Percentiles rank a stretch among this genome's conserved stretches.
Evolutionary conservation across 2,113 vertebrate species (phyloP).

Genomic region (Misgurnus anguillicaudatus): DNA sequence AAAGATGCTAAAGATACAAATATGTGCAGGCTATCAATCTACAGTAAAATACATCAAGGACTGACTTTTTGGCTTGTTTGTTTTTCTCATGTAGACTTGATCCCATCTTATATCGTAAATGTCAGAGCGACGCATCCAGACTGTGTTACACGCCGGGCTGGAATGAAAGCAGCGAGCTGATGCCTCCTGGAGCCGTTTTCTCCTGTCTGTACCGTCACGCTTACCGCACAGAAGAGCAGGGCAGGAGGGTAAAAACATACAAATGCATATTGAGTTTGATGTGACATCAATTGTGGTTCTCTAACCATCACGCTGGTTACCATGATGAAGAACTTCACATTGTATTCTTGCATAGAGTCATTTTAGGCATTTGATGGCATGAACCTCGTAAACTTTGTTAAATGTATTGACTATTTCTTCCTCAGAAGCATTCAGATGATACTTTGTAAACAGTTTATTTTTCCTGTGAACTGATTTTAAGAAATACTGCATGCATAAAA

Average conservation of each 20-base stretch:
- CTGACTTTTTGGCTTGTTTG: not conserved
- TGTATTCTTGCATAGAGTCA: too few species aligned
- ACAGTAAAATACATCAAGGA: not conserved
- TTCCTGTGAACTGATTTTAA: too few species aligned
- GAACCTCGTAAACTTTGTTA: too few species aligned
- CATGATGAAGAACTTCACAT: too few species aligned
- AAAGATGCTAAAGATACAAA: too few species aligned
- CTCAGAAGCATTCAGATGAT: too few species aligned
- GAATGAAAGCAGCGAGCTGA: constrained; percentile 87
- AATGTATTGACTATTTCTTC: too few species aligned
- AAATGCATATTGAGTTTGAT: not conserved
- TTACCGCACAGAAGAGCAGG: constrained; percentile 87
- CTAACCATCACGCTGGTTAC: too few species aligned
- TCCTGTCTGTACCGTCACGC: constrained; percentile 88
- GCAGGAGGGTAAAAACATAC: constrained; percentile 75
- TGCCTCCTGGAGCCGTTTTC: constrained; percentile 85
- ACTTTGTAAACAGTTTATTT: too few species aligned
- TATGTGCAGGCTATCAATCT: too few species aligned
- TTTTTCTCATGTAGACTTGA: constrained; percentile 72
- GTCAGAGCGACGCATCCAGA: constrained; percentile 85
- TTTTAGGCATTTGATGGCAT: not conserved
- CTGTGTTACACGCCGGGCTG: constrained; percentile 86
- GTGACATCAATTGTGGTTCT: too few species aligned
- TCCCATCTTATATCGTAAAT: constrained; percentile 85
- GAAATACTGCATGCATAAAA: too few species aligned